Evolutionary conservation across 2,113 vertebrate species (phyloP).

Genomic region (Calidris pugnax): DNA sequence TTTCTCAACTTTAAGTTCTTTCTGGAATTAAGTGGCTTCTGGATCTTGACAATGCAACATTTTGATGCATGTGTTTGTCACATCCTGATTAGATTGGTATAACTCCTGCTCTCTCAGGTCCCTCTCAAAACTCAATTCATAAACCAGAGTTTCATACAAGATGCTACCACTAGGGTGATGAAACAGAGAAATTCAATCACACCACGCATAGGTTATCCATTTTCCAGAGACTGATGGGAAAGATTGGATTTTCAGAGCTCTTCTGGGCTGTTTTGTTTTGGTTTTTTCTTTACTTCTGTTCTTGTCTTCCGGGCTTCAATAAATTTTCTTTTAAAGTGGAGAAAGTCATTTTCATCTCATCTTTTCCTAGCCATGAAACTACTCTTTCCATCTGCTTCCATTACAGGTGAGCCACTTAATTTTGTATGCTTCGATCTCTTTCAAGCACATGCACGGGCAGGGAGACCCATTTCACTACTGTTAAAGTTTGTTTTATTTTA

Average conservation of each 20-base stretch:
- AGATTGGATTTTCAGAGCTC: constrained; percentile 61
- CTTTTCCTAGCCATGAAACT: not conserved
- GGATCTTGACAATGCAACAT: constrained; percentile 57
- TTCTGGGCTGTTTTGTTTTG: constrained; percentile 35
- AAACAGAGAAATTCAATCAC: constrained; percentile 63
- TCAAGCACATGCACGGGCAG: not conserved
- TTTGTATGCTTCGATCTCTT: not conserved
- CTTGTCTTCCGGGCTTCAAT: constrained; percentile 31
- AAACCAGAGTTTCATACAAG: constrained; percentile 56
- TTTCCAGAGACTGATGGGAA: constrained; percentile 49
- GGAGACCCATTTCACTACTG: not conserved
- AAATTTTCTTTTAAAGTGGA: constrained; percentile 30
- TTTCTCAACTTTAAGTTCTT: constrained; percentile 39
- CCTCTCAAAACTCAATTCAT: constrained; percentile 65
- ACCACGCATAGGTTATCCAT: constrained; percentile 54
- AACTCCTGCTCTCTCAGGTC: constrained; percentile 56
- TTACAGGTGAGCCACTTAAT: not conserved
- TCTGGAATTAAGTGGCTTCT: constrained; percentile 62
- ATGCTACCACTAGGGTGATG: constrained; percentile 60
- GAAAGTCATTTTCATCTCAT: constrained; percentile 5
- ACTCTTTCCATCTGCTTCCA: not conserved
- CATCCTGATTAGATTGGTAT: constrained; percentile 60
- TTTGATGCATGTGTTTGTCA: constrained; percentile 69
- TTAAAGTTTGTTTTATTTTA: not conserved
- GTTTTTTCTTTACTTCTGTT: not conserved